These are phyloP conservation scores for Brotula barbata DNA, from an alignment of 2,797 vertebrate genomes.

Conservation along the genomic window DNA sequence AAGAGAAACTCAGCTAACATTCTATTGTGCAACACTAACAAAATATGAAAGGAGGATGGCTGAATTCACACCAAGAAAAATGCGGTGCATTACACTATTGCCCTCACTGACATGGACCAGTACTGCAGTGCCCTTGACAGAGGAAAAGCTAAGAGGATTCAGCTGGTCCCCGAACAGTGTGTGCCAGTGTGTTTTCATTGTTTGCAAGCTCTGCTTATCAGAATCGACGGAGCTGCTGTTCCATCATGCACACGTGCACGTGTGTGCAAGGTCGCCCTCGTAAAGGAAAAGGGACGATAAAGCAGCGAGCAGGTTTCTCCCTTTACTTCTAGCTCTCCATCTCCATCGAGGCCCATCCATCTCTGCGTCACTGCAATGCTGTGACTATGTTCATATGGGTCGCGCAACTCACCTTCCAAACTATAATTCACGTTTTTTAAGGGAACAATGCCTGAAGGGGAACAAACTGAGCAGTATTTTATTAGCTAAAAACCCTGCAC, in stretches of 20 bases:
- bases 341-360: slow-evolving; percentile 60
- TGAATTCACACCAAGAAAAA: slow-evolving; percentile 22
- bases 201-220: slow-evolving; percentile 62
- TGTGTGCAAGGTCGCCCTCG: slow-evolving; percentile 62
- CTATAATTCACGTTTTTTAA: slow-evolving; percentile 61
- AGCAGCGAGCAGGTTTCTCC: slow-evolving; percentile 53
- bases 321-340: slow-evolving; percentile 60
- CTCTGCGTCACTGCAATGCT: slow-evolving; percentile 37
- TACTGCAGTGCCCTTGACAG: slow-evolving; percentile 74
- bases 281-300: slow-evolving; percentile 62
- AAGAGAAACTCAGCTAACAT: not conserved
- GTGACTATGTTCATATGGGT: slow-evolving; percentile 56
- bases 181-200: slow-evolving; percentile 50
- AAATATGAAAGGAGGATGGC: not conserved
- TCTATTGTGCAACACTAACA: not conserved
- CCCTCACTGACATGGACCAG: slow-evolving; percentile 60
- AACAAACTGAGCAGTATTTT: slow-evolving; percentile 7
- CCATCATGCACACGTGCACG: slow-evolving; percentile 13
- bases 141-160: slow-evolving; percentile 68
- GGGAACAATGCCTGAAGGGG: slow-evolving; percentile 43
- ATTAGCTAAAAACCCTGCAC: slow-evolving; percentile 25
- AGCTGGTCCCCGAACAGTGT: slow-evolving; percentile 53
- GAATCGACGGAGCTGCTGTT: slow-evolving; percentile 53
- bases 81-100: slow-evolving; percentile 41
- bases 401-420: slow-evolving; percentile 56